Evolutionary conservation across 2,113 vertebrate species (phyloP).

Genomic region (Tauraco erythrolophus): DNA sequence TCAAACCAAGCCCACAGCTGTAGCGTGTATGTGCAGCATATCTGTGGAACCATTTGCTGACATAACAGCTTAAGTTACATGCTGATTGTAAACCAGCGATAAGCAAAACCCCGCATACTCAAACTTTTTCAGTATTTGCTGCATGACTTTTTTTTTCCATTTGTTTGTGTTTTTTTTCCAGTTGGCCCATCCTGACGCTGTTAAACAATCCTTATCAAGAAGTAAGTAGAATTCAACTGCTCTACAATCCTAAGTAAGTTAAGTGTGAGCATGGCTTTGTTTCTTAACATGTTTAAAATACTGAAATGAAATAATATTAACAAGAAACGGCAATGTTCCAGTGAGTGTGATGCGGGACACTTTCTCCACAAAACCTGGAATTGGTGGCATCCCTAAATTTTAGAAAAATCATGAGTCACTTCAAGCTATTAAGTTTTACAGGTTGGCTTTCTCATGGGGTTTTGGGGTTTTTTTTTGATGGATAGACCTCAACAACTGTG

Average conservation of each 20-base stretch:
- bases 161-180: neutral
- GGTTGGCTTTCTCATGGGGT: no score
- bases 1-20: neutral
- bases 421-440: neutral
- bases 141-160: fast-evolving
- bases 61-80: neutral
- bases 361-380: neutral
- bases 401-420: neutral
- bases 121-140: neutral
- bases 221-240: neutral
- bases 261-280: neutral
- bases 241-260: neutral
- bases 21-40: neutral
- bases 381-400: neutral
- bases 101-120: neutral
- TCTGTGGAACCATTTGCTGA: neutral
- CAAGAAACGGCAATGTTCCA: neutral
- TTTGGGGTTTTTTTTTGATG: neutral
- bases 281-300: neutral
- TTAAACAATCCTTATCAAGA: neutral
- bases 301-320: neutral
- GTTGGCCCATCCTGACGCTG: neutral
- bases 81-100: neutral
- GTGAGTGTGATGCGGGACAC: neutral
- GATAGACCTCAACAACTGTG: neutral